phyloP scores from a whole-genome alignment of 1,140 invertebrate genomes.

The Diuraphis noxia region DNA sequence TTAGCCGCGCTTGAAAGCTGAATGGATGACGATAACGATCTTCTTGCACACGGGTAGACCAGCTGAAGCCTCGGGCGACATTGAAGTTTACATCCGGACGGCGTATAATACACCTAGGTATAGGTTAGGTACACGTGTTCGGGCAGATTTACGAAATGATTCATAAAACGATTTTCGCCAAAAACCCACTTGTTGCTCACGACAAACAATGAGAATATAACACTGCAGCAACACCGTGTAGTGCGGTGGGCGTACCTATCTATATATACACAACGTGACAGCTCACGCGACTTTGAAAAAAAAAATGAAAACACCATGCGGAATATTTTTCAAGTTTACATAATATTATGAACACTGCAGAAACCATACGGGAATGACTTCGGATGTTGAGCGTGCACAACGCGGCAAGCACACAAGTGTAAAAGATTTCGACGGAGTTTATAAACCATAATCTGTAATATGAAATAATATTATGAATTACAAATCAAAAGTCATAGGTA shows the following conservation, averaged over 20 bases:
- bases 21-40: constrained; percentile 26
- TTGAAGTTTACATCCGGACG: constrained; percentile 11
- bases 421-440: background rate
- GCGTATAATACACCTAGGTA: background rate
- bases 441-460: background rate
- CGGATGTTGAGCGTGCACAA: background rate
- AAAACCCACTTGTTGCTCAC: background rate
- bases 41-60: background rate
- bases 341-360: background rate
- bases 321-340: background rate
- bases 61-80: background rate
- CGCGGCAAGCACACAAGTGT: background rate
- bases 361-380: background rate
- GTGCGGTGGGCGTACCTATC: background rate
- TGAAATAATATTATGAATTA: background rate
- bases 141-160: constrained; percentile 29
- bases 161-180: constrained; percentile 25
- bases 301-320: background rate
- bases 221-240: background rate
- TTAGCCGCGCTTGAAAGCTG: background rate
- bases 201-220: background rate
- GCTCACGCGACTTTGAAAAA: background rate
- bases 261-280: background rate
- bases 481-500: background rate
- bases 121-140: background rate